Conservation (phyloP, 2,888 invertebrate species). For the Lydus trimaculatus region DNA sequence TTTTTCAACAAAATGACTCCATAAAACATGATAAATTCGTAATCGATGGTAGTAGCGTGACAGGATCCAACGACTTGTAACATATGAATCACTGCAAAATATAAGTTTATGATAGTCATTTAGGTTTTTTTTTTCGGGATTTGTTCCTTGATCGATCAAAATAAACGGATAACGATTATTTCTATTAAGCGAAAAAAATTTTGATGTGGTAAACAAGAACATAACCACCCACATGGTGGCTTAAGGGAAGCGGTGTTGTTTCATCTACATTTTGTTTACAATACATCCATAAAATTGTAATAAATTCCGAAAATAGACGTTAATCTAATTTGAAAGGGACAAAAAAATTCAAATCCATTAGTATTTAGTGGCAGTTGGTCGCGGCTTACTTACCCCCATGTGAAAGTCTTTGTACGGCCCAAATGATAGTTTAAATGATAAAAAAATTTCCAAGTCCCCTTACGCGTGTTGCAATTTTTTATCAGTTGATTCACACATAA, state of each 20-base stretch:
- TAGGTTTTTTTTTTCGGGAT: slow-evolving; percentile 40
- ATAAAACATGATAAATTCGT: slow-evolving; percentile 57
- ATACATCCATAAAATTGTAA: slow-evolving; percentile 31
- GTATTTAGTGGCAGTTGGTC: slow-evolving; percentile 31
- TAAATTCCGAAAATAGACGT: slow-evolving; percentile 36
- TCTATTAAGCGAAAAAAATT: slow-evolving; percentile 10
- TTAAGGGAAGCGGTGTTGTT: slow-evolving; percentile 18
- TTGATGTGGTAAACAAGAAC: slow-evolving; percentile 23
- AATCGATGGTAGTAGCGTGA: slow-evolving; percentile 51
- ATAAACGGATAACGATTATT: slow-evolving; percentile 36
- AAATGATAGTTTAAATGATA: slow-evolving; percentile 6
- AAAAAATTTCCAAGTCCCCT: slow-evolving; percentile 21
- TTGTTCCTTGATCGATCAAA: slow-evolving; percentile 43
- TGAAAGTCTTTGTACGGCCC: slow-evolving; percentile 16
- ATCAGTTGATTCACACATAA: slow-evolving; percentile 57
- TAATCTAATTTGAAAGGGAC: slow-evolving; percentile 29
- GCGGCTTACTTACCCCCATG: slow-evolving; percentile 28
- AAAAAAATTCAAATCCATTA: slow-evolving; percentile 40
- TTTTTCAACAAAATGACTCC: slow-evolving; percentile 57
- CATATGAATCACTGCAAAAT: slow-evolving; percentile 51
- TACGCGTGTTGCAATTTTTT: slow-evolving; percentile 49
- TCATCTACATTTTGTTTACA: slow-evolving; percentile 27
- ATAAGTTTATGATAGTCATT: slow-evolving; percentile 51
- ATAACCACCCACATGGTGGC: slow-evolving; percentile 19
- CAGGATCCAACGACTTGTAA: slow-evolving; percentile 55